phyloP scores from a whole-genome alignment of 2,888 invertebrate species.

The Neoitamus cyanurus region DNA sequence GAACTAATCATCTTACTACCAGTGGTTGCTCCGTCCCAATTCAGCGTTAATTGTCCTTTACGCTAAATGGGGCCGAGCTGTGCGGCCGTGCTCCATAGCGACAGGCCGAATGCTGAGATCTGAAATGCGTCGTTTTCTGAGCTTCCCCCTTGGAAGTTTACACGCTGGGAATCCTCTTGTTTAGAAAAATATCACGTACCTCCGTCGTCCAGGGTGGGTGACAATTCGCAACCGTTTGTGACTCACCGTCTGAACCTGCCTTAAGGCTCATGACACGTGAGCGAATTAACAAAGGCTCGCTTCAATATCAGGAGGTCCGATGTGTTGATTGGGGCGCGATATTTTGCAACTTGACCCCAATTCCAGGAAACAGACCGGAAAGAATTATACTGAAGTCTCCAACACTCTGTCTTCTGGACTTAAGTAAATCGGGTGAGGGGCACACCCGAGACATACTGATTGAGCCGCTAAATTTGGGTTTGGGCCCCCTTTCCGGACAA shows the following conservation, averaged over 20 bases:
- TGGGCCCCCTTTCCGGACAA: neutral
- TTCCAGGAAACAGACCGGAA: neutral
- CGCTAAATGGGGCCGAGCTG: constrained; percentile 4
- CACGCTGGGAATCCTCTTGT: constrained; percentile 18
- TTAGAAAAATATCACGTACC: constrained; percentile 38
- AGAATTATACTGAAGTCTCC: neutral
- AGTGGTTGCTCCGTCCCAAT: neutral
- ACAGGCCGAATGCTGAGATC: neutral
- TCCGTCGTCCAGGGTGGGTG: neutral
- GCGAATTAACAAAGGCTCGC: neutral
- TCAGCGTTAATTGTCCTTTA: constrained; percentile 28
- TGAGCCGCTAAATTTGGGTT: neutral
- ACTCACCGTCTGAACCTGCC: constrained; percentile 38
- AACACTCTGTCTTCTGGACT: neutral
- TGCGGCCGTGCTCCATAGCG: constrained; percentile 10
- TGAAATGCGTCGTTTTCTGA: neutral
- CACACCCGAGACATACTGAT: neutral
- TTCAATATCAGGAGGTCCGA: neutral
- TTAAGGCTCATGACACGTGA: constrained; percentile 29
- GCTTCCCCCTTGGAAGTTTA: neutral
- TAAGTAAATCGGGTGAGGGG: neutral
- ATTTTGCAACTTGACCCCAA: constrained; percentile 14
- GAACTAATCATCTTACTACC: neutral
- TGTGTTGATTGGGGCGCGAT: neutral
- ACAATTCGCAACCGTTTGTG: neutral